These are phyloP conservation scores for Protophormia terraenovae DNA, from an alignment of 2,888 invertebrate species.

Conservation along the genomic window DNA sequence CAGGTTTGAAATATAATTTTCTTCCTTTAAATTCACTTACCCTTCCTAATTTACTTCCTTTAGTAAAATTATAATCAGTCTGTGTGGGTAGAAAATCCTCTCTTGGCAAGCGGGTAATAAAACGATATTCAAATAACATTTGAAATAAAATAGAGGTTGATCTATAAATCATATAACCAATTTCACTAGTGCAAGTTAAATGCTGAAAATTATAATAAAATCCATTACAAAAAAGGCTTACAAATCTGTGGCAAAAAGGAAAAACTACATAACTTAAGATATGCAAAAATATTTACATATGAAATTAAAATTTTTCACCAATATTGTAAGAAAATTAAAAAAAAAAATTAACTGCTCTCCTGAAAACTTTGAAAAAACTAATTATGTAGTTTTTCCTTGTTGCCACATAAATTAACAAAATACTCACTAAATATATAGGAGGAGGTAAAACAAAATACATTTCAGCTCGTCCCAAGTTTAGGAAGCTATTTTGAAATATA, in stretches of 20 bases:
- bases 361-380: no score
- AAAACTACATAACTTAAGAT: no score
- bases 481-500: constrained; percentile 83
- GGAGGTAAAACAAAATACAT: constrained; percentile 85
- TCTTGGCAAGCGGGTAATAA: constrained; percentile 84
- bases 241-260: no score
- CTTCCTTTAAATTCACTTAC: constrained; percentile 65
- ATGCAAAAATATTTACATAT: no score
- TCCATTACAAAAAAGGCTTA: background rate
- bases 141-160: constrained; percentile 85
- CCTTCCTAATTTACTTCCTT: constrained; percentile 74
- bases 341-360: no score
- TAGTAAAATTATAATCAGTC: constrained; percentile 72
- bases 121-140: constrained; percentile 85
- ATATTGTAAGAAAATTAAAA: no score
- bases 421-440: constrained; percentile 84
- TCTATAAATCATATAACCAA: constrained; percentile 83
- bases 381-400: no score
- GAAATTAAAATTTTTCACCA: no score
- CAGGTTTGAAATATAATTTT: background rate
- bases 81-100: constrained; percentile 87
- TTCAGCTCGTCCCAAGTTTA: constrained; percentile 84
- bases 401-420: background rate
- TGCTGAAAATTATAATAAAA: constrained; percentile 81
- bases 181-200: constrained; percentile 83